Base-by-base conservation (phyloP, 2,797 vertebrate genomes). In the Mustela erminea region DNA sequence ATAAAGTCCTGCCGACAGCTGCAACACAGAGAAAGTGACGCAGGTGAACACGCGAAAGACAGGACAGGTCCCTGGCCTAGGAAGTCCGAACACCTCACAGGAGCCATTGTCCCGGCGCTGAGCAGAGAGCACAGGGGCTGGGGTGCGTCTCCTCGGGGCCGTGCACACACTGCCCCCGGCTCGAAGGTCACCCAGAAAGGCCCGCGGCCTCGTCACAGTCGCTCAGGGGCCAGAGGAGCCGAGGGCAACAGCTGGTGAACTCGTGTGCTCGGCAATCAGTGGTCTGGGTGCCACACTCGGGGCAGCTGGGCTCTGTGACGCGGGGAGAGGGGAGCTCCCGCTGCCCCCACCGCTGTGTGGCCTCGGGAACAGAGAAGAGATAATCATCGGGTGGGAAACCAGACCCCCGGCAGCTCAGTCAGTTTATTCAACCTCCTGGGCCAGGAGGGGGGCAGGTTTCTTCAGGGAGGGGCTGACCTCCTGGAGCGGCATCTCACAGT, bases 1-100 rank as follows among this genome's bases (percentile, higher is more conserved):
- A 87, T 99, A 99, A 85, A 98, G 92, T 96, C 99, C 99, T 49
- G 97, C 96, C 0, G 99, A 98, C 52, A 99, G 97, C 99, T 99
- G 97, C 91, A 96, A 97, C 15, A 97, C 14, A 97, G 38, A 97
- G 77, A 92, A 82, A 92, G 43, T 92, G 23, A 92, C 52, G 68
- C 7, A 32, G 25, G 35, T 46, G 27, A 70, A 35, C 14, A 1
- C 7, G 70, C 9, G 11, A 75, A 62, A 81, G 70, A 68, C 56
- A 23, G 0, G 5, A 66, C 3, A 15, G 15, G 23, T 29, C 20
- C 21, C 25, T 25, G 41, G 43, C 49, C 56, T 20, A 25, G 29
- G 75, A 68, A 66, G 75, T 41, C 25, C n/a, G 49, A 25, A 49
- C 75, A 29, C 23, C 9, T n/a, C n/a, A 41, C 78, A 35, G 72